Conservation (phyloP, 2,888 invertebrate genomes). For the Orgyia antiqua region DNA sequence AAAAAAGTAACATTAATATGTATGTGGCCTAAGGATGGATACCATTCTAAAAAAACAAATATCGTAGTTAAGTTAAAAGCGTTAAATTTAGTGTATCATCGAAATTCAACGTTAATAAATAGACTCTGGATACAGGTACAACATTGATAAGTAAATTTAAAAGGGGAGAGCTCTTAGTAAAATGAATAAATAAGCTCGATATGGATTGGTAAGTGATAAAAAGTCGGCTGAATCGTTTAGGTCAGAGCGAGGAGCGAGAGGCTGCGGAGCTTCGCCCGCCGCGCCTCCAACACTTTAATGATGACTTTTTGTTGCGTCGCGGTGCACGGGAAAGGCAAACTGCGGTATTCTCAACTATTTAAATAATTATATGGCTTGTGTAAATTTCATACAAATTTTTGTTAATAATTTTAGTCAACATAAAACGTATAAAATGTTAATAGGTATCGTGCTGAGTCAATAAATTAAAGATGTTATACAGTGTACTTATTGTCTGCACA, state of each 20-base stretch:
- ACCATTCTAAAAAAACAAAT: too few relatives aligned
- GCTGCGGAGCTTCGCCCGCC: constrained; percentile 55
- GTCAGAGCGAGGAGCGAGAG: constrained; percentile 55
- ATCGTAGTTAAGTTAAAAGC: too few relatives aligned
- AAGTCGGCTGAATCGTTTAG: constrained; percentile 67
- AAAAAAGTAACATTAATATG: too few relatives aligned
- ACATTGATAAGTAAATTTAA: constrained; percentile 33
- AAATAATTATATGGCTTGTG: neutral
- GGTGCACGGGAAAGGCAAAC: constrained; percentile 35
- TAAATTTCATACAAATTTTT: neutral
- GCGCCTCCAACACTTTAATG: constrained; percentile 72
- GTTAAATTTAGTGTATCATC: neutral
- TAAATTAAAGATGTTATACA: too few relatives aligned
- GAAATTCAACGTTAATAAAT: constrained; percentile 20
- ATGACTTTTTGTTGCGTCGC: constrained; percentile 64
- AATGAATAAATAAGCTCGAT: constrained; percentile 62
- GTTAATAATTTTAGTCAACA: neutral
- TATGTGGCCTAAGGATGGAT: too few relatives aligned
- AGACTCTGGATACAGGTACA: constrained; percentile 13
- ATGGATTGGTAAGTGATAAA: constrained; percentile 70
- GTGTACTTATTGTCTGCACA: too few relatives aligned
- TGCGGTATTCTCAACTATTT: constrained; percentile 21
- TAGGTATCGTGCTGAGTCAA: too few relatives aligned
- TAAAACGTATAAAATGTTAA: too few relatives aligned
- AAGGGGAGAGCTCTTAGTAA: constrained; percentile 47